Base-by-base conservation (phyloP, 2,797 vertebrate species). In the Mormyrus hasselquistii region DNA sequence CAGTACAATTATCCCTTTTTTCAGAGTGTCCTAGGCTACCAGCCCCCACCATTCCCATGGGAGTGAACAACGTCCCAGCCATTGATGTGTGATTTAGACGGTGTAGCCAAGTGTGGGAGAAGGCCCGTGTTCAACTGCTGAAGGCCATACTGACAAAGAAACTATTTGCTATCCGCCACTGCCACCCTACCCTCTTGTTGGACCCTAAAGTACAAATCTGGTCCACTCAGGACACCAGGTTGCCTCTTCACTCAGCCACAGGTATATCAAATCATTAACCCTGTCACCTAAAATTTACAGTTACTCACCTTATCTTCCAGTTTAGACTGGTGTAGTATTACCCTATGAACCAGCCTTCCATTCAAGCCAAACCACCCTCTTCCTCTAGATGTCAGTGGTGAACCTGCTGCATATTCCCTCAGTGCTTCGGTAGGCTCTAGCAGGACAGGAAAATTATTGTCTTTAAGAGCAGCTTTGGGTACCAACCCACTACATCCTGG, bases 1-100 rank as follows among this genome's bases (percentile, higher is more conserved):
- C 69, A 73, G 69, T 38, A 73, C 69, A 73, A 73, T 73, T 73
- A 73, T 73, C 34, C 69, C 69, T 38, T 73, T 65, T 73, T 73
- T 41, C 34, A 73, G 69, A 16, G 69, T 73, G 69, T 73, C 69
- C 69, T 73, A 73, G 34, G 34, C 12, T 73, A 73, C 69, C 34
- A 73, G 69, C 69, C 69, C 69, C 34, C 69, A 73, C 69, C 29
- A 38, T 73, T 38, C 69, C 69, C 29, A 73, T 41, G 69, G 34
- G 69, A 73, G 69, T 38, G 12, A 73, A 16, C 34, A 38, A 73
- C 69, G 4, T 73, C 69, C 69, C 34, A 38, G 14, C 29, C 69
- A 73, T 41, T 73, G 69, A 73, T 73, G 69, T 38, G 69, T 41
- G 69, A 38, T 38, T 38, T 73, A 73, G 34, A 73, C 12, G 34